Evolutionary conservation across 2,113 vertebrate species (phyloP), one percentile per base, ranked within the genome.

Genomic region (Tragulus kanchil): DNA sequence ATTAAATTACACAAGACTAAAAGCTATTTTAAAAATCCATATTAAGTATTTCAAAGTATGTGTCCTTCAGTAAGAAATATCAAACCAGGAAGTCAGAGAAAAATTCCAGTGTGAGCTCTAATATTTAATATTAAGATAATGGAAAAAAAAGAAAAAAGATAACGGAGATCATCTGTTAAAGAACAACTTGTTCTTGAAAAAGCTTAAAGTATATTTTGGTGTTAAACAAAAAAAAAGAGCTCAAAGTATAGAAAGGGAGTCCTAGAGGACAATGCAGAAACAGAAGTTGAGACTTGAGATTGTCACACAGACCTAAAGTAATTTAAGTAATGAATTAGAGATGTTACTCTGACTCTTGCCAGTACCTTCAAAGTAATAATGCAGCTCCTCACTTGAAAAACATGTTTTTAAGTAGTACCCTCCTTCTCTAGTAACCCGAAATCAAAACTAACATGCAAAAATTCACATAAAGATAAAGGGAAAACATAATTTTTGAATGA

Each of bases 1-100:
- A 94, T 88, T 97, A 95, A 92, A 94, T 92, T 90, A 97, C 71
- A 93, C 13, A 96, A 94, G 48, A 84, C 62, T 71, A 92, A 93
- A 97, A 92, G 62, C 48, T 93, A 93, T 95, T 95, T 96, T 69
- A 73, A 97, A 97, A 84, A 86, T 93, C 48, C 48, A 17, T 52
- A 93, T 64, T 85, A 94, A 96, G 64, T 23, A 96, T 95, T 92
- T 90, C 42, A 89, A 95, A 91, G 90, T 85, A 56, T 65, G 92
- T 28, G n/a, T 71, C n/a, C 31, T 78, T 90, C 75, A 71, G 50
- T 58, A 95, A 67, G 31, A 95, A 31, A 83, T 86, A 90, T 21
- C 94, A 95, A 96, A 97, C 54, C 48, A 93, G 65, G 77, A 96
- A 93, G 45, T 90, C n/a, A 93, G 85, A 91, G 21, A 86, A 93